phyloP scores from a whole-genome alignment of 2,797 vertebrate genomes.

The Meda fulgida region DNA sequence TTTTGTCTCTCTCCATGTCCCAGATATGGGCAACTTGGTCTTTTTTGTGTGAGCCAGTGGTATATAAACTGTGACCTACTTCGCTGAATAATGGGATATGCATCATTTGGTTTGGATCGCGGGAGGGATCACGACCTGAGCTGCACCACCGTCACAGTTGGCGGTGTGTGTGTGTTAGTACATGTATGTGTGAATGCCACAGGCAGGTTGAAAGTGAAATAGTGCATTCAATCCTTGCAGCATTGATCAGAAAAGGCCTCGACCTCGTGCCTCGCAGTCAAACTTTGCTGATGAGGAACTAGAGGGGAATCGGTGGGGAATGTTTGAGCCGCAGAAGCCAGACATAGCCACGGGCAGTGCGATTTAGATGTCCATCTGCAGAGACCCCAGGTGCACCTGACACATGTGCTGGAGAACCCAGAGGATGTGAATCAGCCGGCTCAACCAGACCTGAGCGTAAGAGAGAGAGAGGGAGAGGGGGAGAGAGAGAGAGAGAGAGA shows the following conservation, averaged over 20 bases:
- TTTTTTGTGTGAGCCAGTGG: constrained; percentile 35
- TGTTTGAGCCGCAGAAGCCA: constrained; percentile 19
- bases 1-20: constrained; percentile 18
- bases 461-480: not conserved
- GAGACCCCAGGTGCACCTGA: constrained; percentile 30
- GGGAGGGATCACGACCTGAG: constrained; percentile 46
- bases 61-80: constrained; percentile 61
- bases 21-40: constrained; percentile 37
- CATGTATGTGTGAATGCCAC: constrained; percentile 16
- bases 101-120: constrained; percentile 55
- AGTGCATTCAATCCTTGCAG: not conserved
- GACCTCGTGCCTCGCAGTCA: constrained; percentile 14
- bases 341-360: constrained; percentile 31
- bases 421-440: constrained; percentile 36
- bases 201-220: constrained; percentile 30
- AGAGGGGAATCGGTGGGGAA: constrained; percentile 19
- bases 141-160: constrained; percentile 24
- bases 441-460: not conserved
- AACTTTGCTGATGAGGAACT: constrained; percentile 38
- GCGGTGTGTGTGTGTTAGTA: not conserved
- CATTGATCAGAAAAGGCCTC: constrained; percentile 40
- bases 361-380: constrained; percentile 36
- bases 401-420: constrained; percentile 46
- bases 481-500: too few species aligned
- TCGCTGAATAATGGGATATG: constrained; percentile 61